These are phyloP conservation scores for Cynopterus sphinx DNA, from an alignment of 2,797 vertebrate genomes.

Conservation along the genomic window DNA sequence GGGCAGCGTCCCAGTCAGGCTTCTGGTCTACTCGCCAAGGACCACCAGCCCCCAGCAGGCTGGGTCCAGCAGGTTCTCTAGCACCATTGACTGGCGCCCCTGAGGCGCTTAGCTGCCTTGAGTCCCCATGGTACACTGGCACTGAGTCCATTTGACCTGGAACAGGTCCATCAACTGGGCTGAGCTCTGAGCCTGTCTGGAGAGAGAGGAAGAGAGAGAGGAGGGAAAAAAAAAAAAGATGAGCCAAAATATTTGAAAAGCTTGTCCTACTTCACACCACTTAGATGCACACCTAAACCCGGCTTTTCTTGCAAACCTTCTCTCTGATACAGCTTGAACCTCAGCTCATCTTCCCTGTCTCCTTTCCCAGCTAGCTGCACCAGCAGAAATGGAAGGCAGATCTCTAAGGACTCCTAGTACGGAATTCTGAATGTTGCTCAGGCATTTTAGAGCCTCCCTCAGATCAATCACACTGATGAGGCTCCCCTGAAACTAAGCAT, in stretches of 20 bases:
- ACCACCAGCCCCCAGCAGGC: constrained; percentile 71
- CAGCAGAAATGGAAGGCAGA: background rate
- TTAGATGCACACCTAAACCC: background rate
- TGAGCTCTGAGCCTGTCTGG: constrained; percentile 93
- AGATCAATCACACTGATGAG: background rate
- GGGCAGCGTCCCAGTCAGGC: constrained; percentile 74
- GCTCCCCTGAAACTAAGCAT: background rate
- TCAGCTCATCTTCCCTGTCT: background rate
- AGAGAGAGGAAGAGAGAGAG: constrained; percentile 22
- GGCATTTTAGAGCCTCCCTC: background rate
- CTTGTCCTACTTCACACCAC: background rate
- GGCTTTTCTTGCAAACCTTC: background rate
- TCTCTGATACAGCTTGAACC: background rate
- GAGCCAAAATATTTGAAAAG: constrained; percentile 39
- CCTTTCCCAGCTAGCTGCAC: background rate
- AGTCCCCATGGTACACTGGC: constrained; percentile 96
- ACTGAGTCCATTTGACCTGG: constrained; percentile 99
- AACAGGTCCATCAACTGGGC: constrained; percentile 97
- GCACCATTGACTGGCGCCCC: constrained; percentile 91
- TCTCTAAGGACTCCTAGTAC: background rate
- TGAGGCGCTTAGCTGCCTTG: constrained; percentile 90
- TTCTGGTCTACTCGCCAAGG: constrained; percentile 80
- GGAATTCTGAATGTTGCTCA: background rate
- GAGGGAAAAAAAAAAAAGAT: background rate
- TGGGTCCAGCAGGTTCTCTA: constrained; percentile 86